phyloP scores from a whole-genome alignment of 2,888 invertebrate genomes.

The Plebejus melissa region DNA sequence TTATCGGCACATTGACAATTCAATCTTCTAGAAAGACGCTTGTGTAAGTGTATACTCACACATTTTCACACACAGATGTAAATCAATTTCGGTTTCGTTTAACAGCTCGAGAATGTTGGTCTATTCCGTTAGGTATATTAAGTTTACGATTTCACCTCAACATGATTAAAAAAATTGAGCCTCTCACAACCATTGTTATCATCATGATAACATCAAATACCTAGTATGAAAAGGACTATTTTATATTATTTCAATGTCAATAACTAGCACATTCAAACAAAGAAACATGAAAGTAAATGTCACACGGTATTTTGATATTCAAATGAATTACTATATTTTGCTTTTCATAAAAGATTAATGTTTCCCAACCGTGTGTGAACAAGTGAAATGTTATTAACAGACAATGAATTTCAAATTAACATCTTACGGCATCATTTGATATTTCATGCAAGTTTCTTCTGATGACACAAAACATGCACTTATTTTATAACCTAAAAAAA shows the following conservation, averaged over 20 bases:
- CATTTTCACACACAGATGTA: too few species aligned
- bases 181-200: too few species aligned
- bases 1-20: too few species aligned
- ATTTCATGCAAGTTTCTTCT: background rate
- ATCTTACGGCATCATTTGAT: background rate
- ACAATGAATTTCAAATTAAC: background rate
- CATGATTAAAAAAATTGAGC: too few species aligned
- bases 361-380: background rate
- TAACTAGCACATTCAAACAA: background rate
- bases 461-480: background rate
- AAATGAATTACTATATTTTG: background rate
- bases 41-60: too few species aligned
- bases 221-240: too few species aligned
- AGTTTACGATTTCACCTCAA: too few species aligned
- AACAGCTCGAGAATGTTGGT: too few species aligned
- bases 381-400: background rate
- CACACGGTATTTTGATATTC: background rate
- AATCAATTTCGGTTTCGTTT: too few species aligned
- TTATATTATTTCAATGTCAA: background rate
- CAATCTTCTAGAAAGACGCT: too few species aligned
- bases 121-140: too few species aligned
- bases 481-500: conserved; percentile 31
- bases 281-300: background rate
- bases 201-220: too few species aligned
- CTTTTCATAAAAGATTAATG: background rate